Conservation (phyloP, 53 echinoderm and acorn worm genomes). For the Antedon mediterranea region DNA sequence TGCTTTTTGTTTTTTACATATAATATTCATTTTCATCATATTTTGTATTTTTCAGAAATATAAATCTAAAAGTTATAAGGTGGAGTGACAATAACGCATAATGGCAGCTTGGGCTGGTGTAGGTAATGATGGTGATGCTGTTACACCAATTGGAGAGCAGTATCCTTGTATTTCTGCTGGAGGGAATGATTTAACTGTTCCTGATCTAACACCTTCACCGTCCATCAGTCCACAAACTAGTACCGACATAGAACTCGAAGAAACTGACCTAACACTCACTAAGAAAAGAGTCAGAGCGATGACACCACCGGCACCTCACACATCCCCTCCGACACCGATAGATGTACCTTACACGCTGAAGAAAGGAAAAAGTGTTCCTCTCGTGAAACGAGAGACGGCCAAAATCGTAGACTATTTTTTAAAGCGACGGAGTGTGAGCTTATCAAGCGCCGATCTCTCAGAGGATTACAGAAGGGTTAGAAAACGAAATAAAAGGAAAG, state of each 20-base stretch:
- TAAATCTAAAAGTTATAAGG: background rate
- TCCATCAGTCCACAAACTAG: background rate
- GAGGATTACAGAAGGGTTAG: conserved; percentile 69
- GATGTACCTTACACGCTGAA: conserved; percentile 42
- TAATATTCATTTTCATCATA: background rate
- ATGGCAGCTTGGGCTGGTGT: background rate
- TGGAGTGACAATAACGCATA: background rate
- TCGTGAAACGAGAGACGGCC: conserved; percentile 59
- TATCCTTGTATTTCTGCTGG: background rate
- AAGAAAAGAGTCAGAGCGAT: background rate
- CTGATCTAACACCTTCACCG: background rate
- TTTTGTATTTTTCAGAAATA: background rate
- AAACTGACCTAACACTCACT: background rate
- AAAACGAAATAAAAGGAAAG: conserved; percentile 32
- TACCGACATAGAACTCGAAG: background rate
- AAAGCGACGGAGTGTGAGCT: conserved; percentile 83
- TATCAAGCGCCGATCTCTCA: conserved; percentile 77
- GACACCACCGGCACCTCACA: background rate
- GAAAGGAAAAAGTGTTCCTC: conserved; percentile 58
- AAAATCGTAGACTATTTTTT: conserved; percentile 89
- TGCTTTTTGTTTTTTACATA: too few species aligned
- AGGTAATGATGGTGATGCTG: background rate
- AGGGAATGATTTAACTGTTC: background rate
- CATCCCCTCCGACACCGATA: conserved; percentile 2
- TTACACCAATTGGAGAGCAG: background rate